Base-by-base conservation (phyloP, 1,140 invertebrate genomes). In the Agrypnia vestita region DNA sequence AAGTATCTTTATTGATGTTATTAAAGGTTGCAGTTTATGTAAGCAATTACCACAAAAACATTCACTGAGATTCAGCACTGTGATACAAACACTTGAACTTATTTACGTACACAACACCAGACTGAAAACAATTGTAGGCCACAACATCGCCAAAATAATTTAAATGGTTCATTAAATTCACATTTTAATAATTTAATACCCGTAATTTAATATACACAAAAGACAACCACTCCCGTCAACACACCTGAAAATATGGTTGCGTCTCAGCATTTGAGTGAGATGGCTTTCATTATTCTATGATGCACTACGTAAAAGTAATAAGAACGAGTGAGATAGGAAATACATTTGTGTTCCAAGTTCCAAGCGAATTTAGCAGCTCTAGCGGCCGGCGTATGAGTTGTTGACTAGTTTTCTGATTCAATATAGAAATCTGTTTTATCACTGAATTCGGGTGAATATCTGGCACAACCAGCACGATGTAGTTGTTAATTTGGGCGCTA, bases 191-290 rank as follows among this genome's bases (percentile, higher is more conserved):
- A 49, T 79, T 73, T 79, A 73, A 62, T 79, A 79, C 76, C 76
- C 76, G 76, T 73, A 79, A 79, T 72, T 73, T 55, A 79, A 79
- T 79, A 74, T 79, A 79, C 77, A 79, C 69, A 73, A 79, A 79
- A 79, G 69, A 74, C 77, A 79, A 79, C 77, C 77, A 79, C 77
- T 79, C 77, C 77, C 77, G 77, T 79, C 77, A 79, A 79, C 77
- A 79, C 77, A 79, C 77, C 77, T 79, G 77, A 79, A 79, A 79
- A 79, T 79, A 79, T 79, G 77, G 77, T 79, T 79, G 77, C 77
- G 77, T 79, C 77, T 79, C 77, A 53, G 69, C 69, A 71, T 79
- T 79, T 79, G 77, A 79, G 77, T 53, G 77, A 79, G 77, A 79
- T 62, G 69, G 77, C 77, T 79, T 79, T 79, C 77, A 79, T 79